Evolutionary conservation across 2,113 vertebrate genomes (phyloP).

Genomic region (Paratilapia polleni): DNA sequence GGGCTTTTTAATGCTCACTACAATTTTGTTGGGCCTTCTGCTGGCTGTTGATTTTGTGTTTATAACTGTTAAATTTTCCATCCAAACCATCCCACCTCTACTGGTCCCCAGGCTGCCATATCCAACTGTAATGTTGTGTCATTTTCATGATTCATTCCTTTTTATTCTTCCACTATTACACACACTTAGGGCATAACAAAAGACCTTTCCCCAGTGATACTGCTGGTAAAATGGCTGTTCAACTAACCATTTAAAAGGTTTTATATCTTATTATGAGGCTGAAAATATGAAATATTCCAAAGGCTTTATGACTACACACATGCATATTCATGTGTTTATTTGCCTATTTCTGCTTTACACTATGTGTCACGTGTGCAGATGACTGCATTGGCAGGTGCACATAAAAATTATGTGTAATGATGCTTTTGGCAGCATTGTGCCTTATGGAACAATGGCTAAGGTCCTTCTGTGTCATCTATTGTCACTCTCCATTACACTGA

Average conservation of each 20-base stretch:
- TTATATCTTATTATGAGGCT: constrained; percentile 40
- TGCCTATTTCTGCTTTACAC: neutral
- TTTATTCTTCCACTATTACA: constrained; percentile 18
- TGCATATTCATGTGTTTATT: neutral
- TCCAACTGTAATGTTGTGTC: neutral
- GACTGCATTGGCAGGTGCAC: neutral
- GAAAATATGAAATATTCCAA: constrained; percentile 54
- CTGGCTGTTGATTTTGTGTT: constrained; percentile 12
- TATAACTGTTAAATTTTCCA: neutral
- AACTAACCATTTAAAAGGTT: constrained; percentile 49
- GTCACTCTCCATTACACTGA: constrained; percentile 13
- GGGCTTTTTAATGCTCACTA: constrained; percentile 21
- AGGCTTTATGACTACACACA: neutral
- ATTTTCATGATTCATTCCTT: constrained; percentile 38
- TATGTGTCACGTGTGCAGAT: neutral
- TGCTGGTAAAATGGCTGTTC: constrained; percentile 34
- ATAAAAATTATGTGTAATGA: constrained; percentile 19
- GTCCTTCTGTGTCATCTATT: constrained; percentile 19
- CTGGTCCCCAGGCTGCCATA: constrained; percentile 4
- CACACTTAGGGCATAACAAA: constrained; percentile 36
- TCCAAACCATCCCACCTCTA: neutral
- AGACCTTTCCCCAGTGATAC: constrained; percentile 17
- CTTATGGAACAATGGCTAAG: constrained; percentile 35
- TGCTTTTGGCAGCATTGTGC: constrained; percentile 28
- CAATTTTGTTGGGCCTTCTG: constrained; percentile 15